A percentile compares a stretch with the other conserved stretches of the same genome.
phyloP scores from a whole-genome alignment of 2,797 vertebrate species.

The Moxostoma hubbsi region DNA sequence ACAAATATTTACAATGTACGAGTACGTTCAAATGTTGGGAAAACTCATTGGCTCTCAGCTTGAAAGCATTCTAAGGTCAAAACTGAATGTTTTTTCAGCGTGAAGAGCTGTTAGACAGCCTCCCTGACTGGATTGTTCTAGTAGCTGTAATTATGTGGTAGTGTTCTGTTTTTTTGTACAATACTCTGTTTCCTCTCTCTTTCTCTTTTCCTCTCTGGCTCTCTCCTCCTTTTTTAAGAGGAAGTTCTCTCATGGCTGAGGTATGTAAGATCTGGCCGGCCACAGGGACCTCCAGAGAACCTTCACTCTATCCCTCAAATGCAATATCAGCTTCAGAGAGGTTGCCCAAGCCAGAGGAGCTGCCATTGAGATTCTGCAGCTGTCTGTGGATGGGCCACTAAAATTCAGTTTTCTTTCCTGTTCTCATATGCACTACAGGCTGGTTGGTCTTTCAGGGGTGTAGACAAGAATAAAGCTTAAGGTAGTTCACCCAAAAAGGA shows the following conservation, averaged over 20 bases:
- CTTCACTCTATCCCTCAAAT: conserved; percentile 16
- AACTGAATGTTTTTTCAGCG: conserved; percentile 29
- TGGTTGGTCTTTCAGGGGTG: background rate
- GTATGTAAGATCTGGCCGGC: conserved; percentile 67
- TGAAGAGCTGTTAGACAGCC: conserved; percentile 20
- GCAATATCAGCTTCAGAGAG: conserved; percentile 38
- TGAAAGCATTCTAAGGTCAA: conserved; percentile 1
- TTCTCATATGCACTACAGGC: background rate
- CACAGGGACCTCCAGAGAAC: background rate
- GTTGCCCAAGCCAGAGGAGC: conserved; percentile 30
- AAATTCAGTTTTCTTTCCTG: conserved; percentile 36
- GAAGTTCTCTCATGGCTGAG: conserved; percentile 68
- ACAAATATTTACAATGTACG: no score
- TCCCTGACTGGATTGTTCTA: conserved; percentile 27
- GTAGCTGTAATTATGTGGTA: conserved; percentile 42
- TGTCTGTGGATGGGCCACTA: conserved; percentile 3
- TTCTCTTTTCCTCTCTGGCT: background rate
- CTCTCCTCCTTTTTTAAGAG: conserved; percentile 38
- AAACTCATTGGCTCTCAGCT: background rate
- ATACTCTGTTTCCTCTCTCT: background rate
- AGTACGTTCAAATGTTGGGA: background rate
- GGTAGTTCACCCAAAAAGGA: no score
- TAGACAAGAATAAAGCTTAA: background rate
- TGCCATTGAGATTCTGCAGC: conserved; percentile 28
- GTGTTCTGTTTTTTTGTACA: conserved; percentile 22